Conservation (phyloP, 53 echinoderm and acorn worm species). For the Astropecten irregularis region DNA sequence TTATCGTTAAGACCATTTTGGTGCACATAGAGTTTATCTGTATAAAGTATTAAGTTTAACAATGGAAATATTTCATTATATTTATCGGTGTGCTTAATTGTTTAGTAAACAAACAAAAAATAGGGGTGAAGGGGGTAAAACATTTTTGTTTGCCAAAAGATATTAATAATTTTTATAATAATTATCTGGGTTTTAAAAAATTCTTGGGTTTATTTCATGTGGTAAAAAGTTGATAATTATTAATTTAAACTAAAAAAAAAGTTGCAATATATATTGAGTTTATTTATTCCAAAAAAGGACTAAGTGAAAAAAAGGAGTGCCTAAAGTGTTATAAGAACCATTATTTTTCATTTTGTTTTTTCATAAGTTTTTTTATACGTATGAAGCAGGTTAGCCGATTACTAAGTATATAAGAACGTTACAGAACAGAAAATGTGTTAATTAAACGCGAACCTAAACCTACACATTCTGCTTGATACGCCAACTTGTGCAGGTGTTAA, state of each 20-base stretch:
- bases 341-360: too few relatives aligned
- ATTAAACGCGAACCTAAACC: too few relatives aligned
- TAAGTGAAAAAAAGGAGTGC: background rate
- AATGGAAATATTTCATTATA: slow-evolving; percentile 7
- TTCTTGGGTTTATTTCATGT: background rate
- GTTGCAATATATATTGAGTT: slow-evolving; percentile 4
- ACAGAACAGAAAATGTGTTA: too few relatives aligned
- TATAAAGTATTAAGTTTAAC: background rate
- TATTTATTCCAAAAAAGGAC: background rate
- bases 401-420: too few relatives aligned
- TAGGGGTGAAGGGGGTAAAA: background rate
- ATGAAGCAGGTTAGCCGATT: too few relatives aligned
- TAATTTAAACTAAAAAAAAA: background rate
- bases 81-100: slow-evolving; percentile 29
- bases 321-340: background rate
- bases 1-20: background rate
- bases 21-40: background rate
- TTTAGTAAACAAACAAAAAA: background rate
- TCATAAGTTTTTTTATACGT: too few relatives aligned
- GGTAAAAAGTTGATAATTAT: background rate
- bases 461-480: too few relatives aligned
- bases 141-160: slow-evolving; percentile 11
- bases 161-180: background rate
- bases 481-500: too few relatives aligned
- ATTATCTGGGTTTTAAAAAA: background rate